Percentiles rank a stretch among this genome's conserved stretches.
Evolutionary conservation across 2,888 invertebrate species (phyloP).

Genomic region (Zootermopsis nevadensis): DNA sequence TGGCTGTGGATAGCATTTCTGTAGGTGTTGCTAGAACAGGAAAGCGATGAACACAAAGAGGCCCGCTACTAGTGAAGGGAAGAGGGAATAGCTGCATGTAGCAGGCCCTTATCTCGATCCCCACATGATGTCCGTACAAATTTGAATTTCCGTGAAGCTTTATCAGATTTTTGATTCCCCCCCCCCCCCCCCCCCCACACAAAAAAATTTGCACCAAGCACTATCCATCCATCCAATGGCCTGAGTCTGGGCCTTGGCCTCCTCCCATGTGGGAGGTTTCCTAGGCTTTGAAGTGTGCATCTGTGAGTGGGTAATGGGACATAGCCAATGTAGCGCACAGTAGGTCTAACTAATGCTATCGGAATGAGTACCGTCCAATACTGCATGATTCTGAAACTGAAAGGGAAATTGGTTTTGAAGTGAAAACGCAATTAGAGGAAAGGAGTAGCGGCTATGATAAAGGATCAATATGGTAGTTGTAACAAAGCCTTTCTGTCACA

Average conservation of each 20-base stretch:
- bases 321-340: background rate
- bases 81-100: background rate
- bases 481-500: no score
- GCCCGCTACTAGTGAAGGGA: background rate
- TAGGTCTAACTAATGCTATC: background rate
- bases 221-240: no score
- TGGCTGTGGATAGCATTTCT: background rate
- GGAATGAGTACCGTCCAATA: background rate
- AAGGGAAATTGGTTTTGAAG: background rate
- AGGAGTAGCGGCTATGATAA: background rate
- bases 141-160: background rate
- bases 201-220: no score
- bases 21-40: background rate
- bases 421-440: background rate
- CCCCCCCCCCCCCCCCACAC: no score
- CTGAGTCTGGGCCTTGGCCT: no score
- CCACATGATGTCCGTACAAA: slow-evolving; percentile 4
- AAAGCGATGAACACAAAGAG: background rate
- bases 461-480: no score
- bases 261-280: no score
- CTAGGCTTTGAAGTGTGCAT: no score
- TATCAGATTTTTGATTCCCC: background rate
- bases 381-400: background rate
- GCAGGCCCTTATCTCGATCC: background rate
- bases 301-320: background rate